Evolutionary conservation across 2,888 invertebrate species (phyloP).

Genomic region (Dexiosoma caninum): DNA sequence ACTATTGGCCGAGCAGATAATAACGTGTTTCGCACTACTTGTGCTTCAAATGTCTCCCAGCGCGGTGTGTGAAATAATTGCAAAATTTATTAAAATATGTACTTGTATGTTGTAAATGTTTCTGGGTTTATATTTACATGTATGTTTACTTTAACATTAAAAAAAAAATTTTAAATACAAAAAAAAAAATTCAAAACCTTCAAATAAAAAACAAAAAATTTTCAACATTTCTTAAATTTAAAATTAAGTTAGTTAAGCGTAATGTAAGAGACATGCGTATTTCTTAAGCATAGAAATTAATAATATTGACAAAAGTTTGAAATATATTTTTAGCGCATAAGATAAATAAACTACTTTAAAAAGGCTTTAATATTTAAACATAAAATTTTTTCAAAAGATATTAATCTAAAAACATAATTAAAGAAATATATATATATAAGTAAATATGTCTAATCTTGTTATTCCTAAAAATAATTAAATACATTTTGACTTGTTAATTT

Average conservation of each 20-base stretch:
- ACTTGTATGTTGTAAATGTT: not conserved
- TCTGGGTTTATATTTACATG: not conserved
- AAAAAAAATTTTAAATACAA: too few species aligned
- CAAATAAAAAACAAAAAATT: not conserved
- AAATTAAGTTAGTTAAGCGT: constrained; percentile 1
- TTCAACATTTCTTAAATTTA: constrained; percentile 6
- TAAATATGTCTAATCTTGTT: constrained; percentile 37
- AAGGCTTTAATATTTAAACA: constrained; percentile 44
- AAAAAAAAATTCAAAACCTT: not conserved
- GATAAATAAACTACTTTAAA: constrained; percentile 19
- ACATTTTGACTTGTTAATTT: constrained; percentile 15
- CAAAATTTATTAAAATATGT: too few species aligned
- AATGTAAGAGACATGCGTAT: constrained; percentile 35
- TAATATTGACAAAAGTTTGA: constrained; percentile 24
- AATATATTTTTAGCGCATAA: not conserved
- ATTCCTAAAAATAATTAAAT: constrained; percentile 25
- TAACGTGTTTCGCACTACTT: too few species aligned
- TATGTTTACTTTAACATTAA: too few species aligned
- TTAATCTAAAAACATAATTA: constrained; percentile 27
- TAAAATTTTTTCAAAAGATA: constrained; percentile 40
- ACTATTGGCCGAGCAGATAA: too few species aligned
- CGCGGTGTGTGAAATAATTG: too few species aligned
- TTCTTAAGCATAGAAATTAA: constrained; percentile 3
- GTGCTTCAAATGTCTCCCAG: too few species aligned
- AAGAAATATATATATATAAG: too few species aligned